Evolutionary conservation across 1,140 invertebrate genomes (phyloP), one percentile per base, ranked within the genome.

Genomic region (Cyclargus thomasi): DNA sequence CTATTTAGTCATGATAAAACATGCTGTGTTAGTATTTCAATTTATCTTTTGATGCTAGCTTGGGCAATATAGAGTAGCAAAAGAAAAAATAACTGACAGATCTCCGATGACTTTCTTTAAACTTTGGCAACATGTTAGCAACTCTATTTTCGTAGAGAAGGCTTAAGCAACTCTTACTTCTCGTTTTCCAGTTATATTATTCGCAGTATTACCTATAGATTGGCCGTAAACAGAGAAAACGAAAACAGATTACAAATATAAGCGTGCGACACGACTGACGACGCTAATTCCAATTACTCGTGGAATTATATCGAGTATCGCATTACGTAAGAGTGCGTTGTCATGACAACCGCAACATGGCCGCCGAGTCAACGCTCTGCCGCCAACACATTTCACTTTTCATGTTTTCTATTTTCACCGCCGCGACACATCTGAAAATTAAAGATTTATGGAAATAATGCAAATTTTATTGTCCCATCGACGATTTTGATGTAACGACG

Each of bases 381-480:
- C 72, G 74, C 71, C 70, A 74, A 64, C 70, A 70, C 69, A 70
- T 75, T 79, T 79, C 78, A 77, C 76, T 79, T 79, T 78, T 70
- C 71, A 73, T 67, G 55, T 68, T 72, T 72, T 66, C 67, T 65
- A 39, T 62, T 62, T 53, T 74, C 69, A 67, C 70, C 18, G 29
- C 5, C 11, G 62, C 59, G 53, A 66, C 64, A 36, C 47, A 35
- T 63, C 14, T 67, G 62, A 69, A 59, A 71, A 67, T 55, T 69
- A 65, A 68, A 69, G 73, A 67, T 69, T 18, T 63, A 63, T 69
- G 53, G 55, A 39, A 70, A 70, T 65, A 67, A 70, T 68, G 62
- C 20, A 62, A 70, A 68, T 68, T 68, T 67, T 67, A 18, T 14
- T 73, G 17, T 68, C 22, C 20, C 39, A 23, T 55, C 63, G 57